Evolutionary conservation across 2,113 vertebrate genomes (phyloP).

Genomic region (Spilogale gracilis): DNA sequence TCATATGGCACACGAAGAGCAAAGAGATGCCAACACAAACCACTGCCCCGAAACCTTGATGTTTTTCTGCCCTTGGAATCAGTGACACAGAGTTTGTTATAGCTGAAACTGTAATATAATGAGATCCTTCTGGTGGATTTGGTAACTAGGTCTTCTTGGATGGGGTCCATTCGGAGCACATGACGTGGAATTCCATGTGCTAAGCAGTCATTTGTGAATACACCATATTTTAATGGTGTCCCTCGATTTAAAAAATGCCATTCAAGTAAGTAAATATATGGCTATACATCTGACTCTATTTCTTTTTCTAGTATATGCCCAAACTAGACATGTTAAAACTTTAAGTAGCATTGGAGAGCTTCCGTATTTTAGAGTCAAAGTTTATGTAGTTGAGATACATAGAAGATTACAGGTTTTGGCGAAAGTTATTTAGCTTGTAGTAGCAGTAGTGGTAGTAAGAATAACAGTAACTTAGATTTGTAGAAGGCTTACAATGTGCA

Average conservation of each 20-base stretch:
- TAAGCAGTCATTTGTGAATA: background rate
- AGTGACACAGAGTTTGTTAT: slow-evolving; percentile 19
- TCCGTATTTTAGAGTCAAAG: slow-evolving; percentile 4
- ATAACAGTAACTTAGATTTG: background rate
- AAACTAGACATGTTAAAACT: slow-evolving; percentile 36
- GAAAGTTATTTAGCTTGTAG: background rate
- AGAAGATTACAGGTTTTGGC: background rate
- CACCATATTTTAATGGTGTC: background rate
- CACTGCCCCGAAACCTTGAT: background rate
- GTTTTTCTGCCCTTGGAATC: slow-evolving; percentile 42
- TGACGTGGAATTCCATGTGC: background rate
- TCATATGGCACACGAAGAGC: background rate
- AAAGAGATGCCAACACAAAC: slow-evolving; percentile 62
- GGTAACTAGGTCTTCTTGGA: slow-evolving; percentile 50
- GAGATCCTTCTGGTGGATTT: slow-evolving; percentile 55
- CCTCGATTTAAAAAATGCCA: background rate
- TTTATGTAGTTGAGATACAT: slow-evolving; percentile 16
- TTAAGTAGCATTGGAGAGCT: background rate
- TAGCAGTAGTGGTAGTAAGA: background rate
- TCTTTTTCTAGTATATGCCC: background rate
- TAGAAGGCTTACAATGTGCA: background rate
- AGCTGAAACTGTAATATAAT: slow-evolving; percentile 50
- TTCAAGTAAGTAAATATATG: slow-evolving; percentile 24
- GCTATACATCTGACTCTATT: background rate
- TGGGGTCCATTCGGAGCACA: background rate